Conservation (phyloP, 2,888 invertebrate species). For the Galerucella nymphaeae region DNA sequence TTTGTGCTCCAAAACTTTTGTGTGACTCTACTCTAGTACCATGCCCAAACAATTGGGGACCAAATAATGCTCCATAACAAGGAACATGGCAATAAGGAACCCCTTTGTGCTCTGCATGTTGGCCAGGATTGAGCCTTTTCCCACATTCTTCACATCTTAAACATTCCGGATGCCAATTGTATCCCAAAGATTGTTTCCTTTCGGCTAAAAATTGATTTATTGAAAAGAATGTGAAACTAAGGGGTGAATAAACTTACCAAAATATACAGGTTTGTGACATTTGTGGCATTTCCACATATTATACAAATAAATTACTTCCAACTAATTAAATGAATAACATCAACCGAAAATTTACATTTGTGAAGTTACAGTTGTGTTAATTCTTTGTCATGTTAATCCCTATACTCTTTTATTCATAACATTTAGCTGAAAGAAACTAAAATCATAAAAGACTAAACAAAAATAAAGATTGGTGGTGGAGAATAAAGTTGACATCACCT, state of each 20-base stretch:
- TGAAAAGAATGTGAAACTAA: conserved; percentile 23
- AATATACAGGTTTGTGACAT: conserved; percentile 83
- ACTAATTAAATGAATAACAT: not conserved
- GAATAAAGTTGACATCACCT: too few species aligned
- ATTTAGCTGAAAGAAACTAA: not conserved
- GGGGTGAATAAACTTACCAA: conserved; percentile 69
- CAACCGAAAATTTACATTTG: not conserved
- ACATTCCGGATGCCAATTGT: conserved; percentile 89
- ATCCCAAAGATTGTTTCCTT: conserved; percentile 85
- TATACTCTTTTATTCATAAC: not conserved
- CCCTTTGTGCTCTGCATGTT: conserved; percentile 89
- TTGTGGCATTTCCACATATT: conserved; percentile 86
- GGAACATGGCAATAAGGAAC: conserved; percentile 88
- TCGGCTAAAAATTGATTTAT: conserved; percentile 71
- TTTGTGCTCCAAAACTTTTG: conserved; percentile 78
- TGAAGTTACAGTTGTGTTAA: not conserved
- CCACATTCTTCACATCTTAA: conserved; percentile 85
- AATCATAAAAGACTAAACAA: too few species aligned
- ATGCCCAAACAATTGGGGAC: conserved; percentile 85
- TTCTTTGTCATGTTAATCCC: not conserved
- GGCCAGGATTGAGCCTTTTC: conserved; percentile 83
- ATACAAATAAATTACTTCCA: conserved; percentile 6
- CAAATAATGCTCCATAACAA: conserved; percentile 85
- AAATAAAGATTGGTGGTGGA: too few species aligned
- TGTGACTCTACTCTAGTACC: conserved; percentile 85